A percentile compares a stretch with the other conserved stretches of the same genome.
Evolutionary conservation across 1,140 invertebrate species (phyloP).

Genomic region (Polyergus mexicanus): DNA sequence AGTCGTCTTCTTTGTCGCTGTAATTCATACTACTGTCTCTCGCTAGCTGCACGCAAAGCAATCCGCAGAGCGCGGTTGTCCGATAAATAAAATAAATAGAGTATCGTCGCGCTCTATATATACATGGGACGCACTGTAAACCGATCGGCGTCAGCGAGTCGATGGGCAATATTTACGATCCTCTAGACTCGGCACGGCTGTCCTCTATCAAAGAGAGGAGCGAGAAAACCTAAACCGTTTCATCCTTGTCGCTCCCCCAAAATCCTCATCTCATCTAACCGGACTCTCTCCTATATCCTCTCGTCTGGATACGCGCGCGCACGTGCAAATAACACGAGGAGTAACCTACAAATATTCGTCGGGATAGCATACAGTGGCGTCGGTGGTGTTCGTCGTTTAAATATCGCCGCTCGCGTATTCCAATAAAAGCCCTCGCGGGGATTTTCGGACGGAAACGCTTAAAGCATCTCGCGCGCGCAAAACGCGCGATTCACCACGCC

Average conservation of each 20-base stretch:
- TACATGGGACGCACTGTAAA: slow-evolving; percentile 21
- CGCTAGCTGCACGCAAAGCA: slow-evolving; percentile 35
- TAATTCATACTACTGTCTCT: slow-evolving; percentile 31
- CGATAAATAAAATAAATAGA: slow-evolving; percentile 56
- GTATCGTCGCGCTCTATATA: slow-evolving; percentile 14
- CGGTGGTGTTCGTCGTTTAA: slow-evolving; percentile 57
- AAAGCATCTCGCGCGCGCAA: slow-evolving; percentile 52
- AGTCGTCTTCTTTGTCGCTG: slow-evolving; percentile 43
- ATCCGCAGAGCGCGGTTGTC: slow-evolving; percentile 39
- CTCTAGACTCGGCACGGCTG: slow-evolving; percentile 16
- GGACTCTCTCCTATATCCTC: not conserved
- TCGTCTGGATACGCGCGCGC: slow-evolving; percentile 26
- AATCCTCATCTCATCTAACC: slow-evolving; percentile 8
- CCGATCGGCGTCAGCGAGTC: slow-evolving; percentile 54
- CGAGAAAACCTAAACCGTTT: slow-evolving; percentile 7
- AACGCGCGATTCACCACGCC: slow-evolving; percentile 50
- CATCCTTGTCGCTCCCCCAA: slow-evolving; percentile 34
- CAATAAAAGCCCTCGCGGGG: slow-evolving; percentile 56
- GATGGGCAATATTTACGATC: slow-evolving; percentile 57
- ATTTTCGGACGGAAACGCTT: slow-evolving; percentile 60
- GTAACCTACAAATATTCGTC: slow-evolving; percentile 57
- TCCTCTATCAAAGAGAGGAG: slow-evolving; percentile 8
- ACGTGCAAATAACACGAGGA: slow-evolving; percentile 46
- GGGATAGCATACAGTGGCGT: slow-evolving; percentile 23
- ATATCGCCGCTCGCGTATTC: slow-evolving; percentile 48